Evolutionary conservation across 2,113 vertebrate genomes (phyloP).

Genomic region (Lathamus discolor): DNA sequence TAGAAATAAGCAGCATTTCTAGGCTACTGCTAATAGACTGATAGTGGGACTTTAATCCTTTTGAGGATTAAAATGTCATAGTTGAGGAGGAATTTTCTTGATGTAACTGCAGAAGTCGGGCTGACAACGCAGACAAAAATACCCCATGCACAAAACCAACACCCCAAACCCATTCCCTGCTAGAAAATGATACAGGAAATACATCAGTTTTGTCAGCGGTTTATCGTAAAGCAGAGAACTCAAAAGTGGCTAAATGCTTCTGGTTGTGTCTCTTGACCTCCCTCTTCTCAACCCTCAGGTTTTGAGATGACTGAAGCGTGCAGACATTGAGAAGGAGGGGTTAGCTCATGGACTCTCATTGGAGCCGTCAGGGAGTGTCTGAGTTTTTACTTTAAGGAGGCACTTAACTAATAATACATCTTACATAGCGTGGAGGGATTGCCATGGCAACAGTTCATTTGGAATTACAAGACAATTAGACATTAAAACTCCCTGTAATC

Average conservation of each 20-base stretch:
- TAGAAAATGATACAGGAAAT: neutral
- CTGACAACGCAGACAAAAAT: neutral
- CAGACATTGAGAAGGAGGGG: neutral
- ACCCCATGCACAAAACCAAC: neutral
- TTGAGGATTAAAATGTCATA: neutral
- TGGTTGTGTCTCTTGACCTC: neutral
- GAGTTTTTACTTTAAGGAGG: neutral
- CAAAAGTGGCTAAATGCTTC: neutral
- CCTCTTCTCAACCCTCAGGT: no score
- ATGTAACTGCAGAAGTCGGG: neutral
- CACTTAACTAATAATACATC: neutral
- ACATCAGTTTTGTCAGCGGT: rapidly evolving
- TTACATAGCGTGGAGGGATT: neutral
- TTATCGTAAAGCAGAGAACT: neutral
- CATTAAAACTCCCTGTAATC: neutral
- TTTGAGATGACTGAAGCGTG: neutral
- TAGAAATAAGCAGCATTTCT: neutral
- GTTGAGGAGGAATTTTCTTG: neutral
- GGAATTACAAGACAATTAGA: neutral
- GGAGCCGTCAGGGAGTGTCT: neutral
- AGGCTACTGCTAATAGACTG: neutral
- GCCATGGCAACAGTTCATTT: conserved; percentile 34
- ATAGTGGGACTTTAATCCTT: neutral
- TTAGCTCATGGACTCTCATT: rapidly evolving
- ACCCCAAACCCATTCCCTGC: neutral